Base-by-base conservation (phyloP, 2,888 invertebrate genomes). In the Ischnus inquisitorius region DNA sequence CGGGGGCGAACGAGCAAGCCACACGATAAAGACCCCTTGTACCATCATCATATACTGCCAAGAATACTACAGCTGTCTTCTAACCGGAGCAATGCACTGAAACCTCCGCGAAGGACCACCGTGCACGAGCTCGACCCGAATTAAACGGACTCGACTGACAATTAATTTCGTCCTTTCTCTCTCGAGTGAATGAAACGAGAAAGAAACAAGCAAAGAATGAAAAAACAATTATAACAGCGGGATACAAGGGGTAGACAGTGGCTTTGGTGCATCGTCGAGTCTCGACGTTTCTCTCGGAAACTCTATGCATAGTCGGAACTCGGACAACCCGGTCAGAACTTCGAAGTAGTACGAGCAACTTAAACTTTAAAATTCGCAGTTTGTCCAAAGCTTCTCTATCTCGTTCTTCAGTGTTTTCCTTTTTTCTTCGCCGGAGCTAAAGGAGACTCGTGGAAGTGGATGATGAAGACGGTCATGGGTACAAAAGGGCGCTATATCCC, bases 251-350 rank as follows among this genome's bases (percentile, higher is more conserved):
- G 64, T 46, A 48, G 60, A 57, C 3, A 64, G 62, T 43, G 43
- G n/a, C 41, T 16, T 12, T 12, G 39, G 28, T 16, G 43, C 25
- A 46, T n/a, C 34, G 51, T n/a, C 41, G 64, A 78, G 48, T 51
- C 41, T 43, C 10, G 25, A 64, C 14, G 39, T n/a, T 69, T 74
- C 41, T 72, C 34, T 41, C 41, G 34, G 41, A 19, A 67, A 22
- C 54, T 10, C 3, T 54, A 25, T 46, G 64, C 14, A 69, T 64
- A 34, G 22, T 41, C 25, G 46, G 28, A 48, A 60, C 69, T 84
- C 39, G 78, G 65, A 34, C 69, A 81, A 84, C 84, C 64, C 84
- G 64, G 81, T 84, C 48, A 79, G 60, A 84, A 84, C 69, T 84
- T 81, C 75, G 28, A 79, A 79, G 72, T 76, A 22, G 62, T 75